Base-by-base conservation (phyloP, 2,113 vertebrate species). In the Myotis davidii region DNA sequence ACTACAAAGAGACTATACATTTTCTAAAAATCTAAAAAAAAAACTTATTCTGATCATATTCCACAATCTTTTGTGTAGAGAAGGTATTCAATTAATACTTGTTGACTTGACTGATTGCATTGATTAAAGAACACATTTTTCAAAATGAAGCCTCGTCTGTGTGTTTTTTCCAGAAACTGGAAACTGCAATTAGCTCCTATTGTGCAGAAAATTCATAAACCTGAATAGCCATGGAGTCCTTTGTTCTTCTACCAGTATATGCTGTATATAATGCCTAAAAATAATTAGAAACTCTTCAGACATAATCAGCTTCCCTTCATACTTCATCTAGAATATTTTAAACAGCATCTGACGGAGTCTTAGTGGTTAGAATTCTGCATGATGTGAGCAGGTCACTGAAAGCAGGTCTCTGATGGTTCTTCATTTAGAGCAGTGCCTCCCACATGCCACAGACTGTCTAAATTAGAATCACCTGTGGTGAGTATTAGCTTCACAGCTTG, bases 141-240 rank as follows among this genome's bases (percentile, higher is more conserved):
- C 61, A 85, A 88, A 92, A 92, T 85, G 45, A 90, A 89, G 9
- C 16, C 76, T 95, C 81, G 27, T 88, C 76, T 95, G 8, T 78
- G 65, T 76, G n/a, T 45, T 94, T 95, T 64, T 79, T 79, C 42
- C 64, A 86, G 54, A 84, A 95, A 76, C 21, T 96, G 67, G 81
- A 97, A 92, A 54, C 82, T 91, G 39, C 90, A 94, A 96, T 97
- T 96, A 95, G 73, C 85, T 95, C 61, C 88, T 74, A 95, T 83
- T 97, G 88, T 96, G 69, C 69, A 78, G 50, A 96, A 94, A 88
- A 89, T 86, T 85, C n/a, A 79, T 88, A 90, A 96, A 61, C 42
- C 29, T 73, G 54, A 95, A 94, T 91, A 94, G 61, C 76, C 77
- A 56, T 14, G 50, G 37, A 65, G 29, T 84, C 61, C 39, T 78